Evolutionary conservation across 2,797 vertebrate genomes (phyloP).

Genomic region (Glyptemys insculpta): DNA sequence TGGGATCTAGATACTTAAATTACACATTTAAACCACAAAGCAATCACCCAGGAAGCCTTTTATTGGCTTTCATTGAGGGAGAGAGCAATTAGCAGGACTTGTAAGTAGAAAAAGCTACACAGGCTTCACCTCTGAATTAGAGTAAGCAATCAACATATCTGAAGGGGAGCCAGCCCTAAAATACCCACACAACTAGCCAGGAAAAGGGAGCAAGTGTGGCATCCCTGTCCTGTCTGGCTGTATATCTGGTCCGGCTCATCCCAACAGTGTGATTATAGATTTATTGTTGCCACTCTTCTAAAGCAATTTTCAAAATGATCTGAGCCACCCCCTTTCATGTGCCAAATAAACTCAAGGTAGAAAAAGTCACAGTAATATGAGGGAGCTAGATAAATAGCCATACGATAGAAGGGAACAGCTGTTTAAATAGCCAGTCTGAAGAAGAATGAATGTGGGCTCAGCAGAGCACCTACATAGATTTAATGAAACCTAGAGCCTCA

Average conservation of each 20-base stretch:
- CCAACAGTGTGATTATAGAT: accelerated
- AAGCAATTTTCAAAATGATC: neutral
- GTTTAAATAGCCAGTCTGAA: neutral
- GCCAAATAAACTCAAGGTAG: neutral
- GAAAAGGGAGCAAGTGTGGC: neutral
- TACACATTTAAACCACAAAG: slow-evolving; percentile 21
- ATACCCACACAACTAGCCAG: neutral
- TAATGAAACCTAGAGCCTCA: neutral
- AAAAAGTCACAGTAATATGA: neutral
- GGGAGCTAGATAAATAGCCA: neutral
- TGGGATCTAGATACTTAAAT: slow-evolving; percentile 3
- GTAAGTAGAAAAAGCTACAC: neutral
- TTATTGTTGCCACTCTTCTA: neutral
- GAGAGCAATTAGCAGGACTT: neutral
- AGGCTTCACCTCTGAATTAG: neutral
- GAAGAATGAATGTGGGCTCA: neutral
- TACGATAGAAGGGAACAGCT: neutral
- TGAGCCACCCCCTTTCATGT: neutral
- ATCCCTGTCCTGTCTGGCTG: neutral
- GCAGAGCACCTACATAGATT: neutral
- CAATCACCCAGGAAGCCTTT: slow-evolving; percentile 14
- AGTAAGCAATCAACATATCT: neutral
- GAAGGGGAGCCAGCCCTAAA: neutral
- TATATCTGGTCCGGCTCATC: accelerated
- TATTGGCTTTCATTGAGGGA: neutral